Percentiles rank a stretch among this genome's conserved stretches.
Evolutionary conservation across 2,888 invertebrate genomes (phyloP).

Genomic region (Sinelater perroti): DNA sequence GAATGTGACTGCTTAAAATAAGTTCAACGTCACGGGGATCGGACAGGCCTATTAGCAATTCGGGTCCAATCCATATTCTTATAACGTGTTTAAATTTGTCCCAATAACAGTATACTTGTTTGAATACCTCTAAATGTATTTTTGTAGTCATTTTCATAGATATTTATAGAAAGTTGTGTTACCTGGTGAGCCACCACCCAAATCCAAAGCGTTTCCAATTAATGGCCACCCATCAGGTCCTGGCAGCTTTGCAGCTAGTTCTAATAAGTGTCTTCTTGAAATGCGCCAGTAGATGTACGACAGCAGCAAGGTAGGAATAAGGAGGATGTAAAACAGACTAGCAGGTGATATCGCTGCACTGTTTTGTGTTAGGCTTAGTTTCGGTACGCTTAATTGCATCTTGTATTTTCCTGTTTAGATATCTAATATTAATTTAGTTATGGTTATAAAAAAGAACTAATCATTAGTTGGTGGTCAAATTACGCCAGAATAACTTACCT

Average conservation of each 20-base stretch:
- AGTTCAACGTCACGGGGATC: conserved; percentile 84
- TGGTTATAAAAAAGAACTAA: too few relatives aligned
- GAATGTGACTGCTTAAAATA: conserved; percentile 79
- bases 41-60: conserved; percentile 75
- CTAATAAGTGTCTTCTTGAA: conserved; percentile 73
- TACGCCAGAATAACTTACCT: too few relatives aligned
- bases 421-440: too few relatives aligned
- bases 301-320: conserved; percentile 72
- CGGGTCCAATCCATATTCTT: conserved; percentile 80
- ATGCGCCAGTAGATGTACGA: conserved; percentile 80
- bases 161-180: too few relatives aligned
- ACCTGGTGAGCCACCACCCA: conserved; percentile 78
- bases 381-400: too few relatives aligned
- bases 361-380: too few relatives aligned
- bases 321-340: conserved; percentile 73
- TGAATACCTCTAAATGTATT: conserved; percentile 72
- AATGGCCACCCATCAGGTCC: conserved; percentile 78
- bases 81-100: conserved; percentile 67
- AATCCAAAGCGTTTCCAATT: conserved; percentile 78
- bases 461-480: too few relatives aligned
- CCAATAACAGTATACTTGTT: conserved; percentile 66
- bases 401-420: too few relatives aligned
- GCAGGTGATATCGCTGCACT: too few relatives aligned
- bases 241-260: conserved; percentile 75
- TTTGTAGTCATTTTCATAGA: neutral